Evolutionary conservation across 2,113 vertebrate species (phyloP).

Genomic region (Carollia perspicillata): DNA sequence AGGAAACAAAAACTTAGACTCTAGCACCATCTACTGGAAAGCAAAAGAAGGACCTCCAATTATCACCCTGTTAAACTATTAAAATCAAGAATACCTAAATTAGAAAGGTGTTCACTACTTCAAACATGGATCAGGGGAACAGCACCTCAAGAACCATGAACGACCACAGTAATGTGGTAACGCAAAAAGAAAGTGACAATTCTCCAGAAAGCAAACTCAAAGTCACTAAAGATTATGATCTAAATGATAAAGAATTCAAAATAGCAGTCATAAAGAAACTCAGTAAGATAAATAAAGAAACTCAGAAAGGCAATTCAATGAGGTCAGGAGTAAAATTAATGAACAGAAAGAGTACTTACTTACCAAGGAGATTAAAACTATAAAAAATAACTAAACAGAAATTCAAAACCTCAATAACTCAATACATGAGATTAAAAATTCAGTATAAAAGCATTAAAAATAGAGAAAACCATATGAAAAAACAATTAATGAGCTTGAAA

Average conservation of each 20-base stretch:
- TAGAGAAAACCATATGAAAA: not conserved
- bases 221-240: not conserved
- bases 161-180: not conserved
- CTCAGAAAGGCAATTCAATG: not conserved
- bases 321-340: not conserved
- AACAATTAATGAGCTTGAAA: not conserved
- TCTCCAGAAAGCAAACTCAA: not conserved
- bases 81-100: not conserved
- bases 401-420: not conserved
- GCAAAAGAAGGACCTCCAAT: not conserved
- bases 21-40: not conserved
- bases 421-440: not conserved
- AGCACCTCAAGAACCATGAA: not conserved
- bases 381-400: not conserved
- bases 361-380: not conserved
- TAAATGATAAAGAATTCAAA: not conserved
- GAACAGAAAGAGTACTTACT: not conserved
- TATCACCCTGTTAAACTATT: not conserved
- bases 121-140: not conserved
- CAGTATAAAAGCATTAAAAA: not conserved
- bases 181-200: not conserved
- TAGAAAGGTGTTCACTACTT: not conserved
- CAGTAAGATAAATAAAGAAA: not conserved
- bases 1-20: not conserved
- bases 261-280: not conserved